Percentiles rank a stretch among this genome's conserved stretches.
Conservation (phyloP, 2,113 vertebrate genomes). For the Oncorhynchus kisutch region DNA sequence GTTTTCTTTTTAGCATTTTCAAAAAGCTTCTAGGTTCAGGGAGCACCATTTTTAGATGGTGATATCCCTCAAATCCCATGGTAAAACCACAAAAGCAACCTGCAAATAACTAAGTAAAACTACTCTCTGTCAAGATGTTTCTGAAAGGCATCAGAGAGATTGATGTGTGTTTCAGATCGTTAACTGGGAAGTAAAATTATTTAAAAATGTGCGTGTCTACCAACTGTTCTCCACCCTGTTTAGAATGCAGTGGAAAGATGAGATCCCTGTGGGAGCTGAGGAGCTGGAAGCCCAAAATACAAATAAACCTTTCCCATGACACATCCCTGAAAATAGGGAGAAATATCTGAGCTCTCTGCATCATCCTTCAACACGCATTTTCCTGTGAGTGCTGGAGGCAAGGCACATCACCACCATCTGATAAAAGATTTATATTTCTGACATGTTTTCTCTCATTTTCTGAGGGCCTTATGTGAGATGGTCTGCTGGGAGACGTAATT, state of each 20-base stretch:
- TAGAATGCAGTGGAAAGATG: slow-evolving; percentile 55
- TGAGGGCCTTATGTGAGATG: slow-evolving; percentile 51
- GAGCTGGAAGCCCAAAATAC: slow-evolving; percentile 59
- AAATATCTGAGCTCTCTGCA: slow-evolving; percentile 62
- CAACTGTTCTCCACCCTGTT: slow-evolving; percentile 51
- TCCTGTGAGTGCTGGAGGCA: slow-evolving; percentile 65
- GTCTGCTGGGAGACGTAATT: slow-evolving; percentile 50
- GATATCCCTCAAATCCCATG: neutral
- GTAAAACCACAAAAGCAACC: neutral
- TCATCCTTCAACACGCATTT: slow-evolving; percentile 61
- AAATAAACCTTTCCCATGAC: slow-evolving; percentile 66
- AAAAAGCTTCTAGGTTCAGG: neutral
- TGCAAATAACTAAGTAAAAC: slow-evolving; percentile 37
- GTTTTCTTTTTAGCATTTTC: neutral
- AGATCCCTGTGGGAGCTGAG: slow-evolving; percentile 60
- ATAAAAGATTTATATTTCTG: slow-evolving; percentile 77
- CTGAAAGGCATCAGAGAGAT: neutral
- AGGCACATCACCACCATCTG: slow-evolving; percentile 65
- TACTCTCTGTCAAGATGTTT: slow-evolving; percentile 44
- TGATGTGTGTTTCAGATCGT: slow-evolving; percentile 49
- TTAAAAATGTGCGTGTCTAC: slow-evolving; percentile 45
- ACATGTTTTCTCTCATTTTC: slow-evolving; percentile 66
- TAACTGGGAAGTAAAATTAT: slow-evolving; percentile 57
- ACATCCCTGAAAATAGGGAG: slow-evolving; percentile 53
- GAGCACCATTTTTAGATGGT: neutral